These are phyloP conservation scores for Crotophaga sulcirostris DNA, from an alignment of 2,113 vertebrate species.

Conservation along the genomic window DNA sequence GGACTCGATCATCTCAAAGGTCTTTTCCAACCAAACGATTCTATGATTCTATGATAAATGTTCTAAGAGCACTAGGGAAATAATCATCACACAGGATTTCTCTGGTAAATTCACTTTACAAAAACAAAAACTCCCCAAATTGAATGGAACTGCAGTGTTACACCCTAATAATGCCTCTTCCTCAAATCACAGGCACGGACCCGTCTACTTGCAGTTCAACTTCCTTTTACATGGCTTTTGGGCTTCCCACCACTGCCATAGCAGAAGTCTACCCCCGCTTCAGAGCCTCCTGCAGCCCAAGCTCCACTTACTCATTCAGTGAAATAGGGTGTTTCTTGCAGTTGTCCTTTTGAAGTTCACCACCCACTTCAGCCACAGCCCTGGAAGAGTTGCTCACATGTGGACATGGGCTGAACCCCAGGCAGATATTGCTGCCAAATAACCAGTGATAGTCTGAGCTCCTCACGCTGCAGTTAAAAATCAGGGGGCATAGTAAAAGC, in stretches of 20 bases:
- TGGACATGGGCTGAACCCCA: background rate
- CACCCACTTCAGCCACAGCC: background rate
- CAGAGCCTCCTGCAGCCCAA: background rate
- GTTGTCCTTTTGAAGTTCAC: background rate
- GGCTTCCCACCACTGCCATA: background rate
- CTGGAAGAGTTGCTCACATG: background rate
- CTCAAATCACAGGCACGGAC: background rate
- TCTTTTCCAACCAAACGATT: too few species aligned
- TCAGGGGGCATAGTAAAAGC: background rate
- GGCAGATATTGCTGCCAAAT: background rate
- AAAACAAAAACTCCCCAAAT: background rate
- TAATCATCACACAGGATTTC: background rate
- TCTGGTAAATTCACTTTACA: background rate
- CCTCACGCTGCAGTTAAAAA: background rate
- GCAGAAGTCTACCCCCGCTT: rapidly evolving
- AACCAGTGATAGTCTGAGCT: background rate
- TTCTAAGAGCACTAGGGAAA: background rate
- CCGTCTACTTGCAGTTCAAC: background rate
- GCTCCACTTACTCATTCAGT: background rate
- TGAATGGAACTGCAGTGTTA: background rate
- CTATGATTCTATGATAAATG: background rate
- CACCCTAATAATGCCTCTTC: background rate
- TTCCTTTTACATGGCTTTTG: background rate
- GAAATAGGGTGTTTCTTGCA: background rate
- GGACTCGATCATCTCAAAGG: too few species aligned